Percentiles rank a stretch among this genome's conserved stretches.
Conservation (phyloP, 2,113 vertebrate species). For the Poeciliopsis retropinna region DNA sequence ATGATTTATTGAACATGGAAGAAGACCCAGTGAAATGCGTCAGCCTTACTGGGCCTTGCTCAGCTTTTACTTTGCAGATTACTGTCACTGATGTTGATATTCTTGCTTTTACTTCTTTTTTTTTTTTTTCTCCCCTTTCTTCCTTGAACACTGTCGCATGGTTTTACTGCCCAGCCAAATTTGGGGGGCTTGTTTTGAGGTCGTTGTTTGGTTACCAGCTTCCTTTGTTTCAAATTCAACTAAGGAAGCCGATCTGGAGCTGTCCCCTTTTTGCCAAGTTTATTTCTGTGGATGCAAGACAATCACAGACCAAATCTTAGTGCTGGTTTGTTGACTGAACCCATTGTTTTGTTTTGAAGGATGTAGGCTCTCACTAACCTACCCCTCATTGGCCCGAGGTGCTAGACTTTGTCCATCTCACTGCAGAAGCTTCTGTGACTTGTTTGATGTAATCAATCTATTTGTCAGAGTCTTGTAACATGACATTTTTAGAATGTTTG, state of each 20-base stretch:
- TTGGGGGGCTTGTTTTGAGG: conserved; percentile 30
- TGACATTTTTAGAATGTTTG: conserved; percentile 71
- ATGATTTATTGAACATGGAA: conserved; percentile 40
- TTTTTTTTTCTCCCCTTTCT: conserved; percentile 6
- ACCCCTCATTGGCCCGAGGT: conserved; percentile 57
- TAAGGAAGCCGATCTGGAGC: conserved; percentile 42
- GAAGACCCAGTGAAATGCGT: conserved; percentile 36
- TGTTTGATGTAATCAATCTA: conserved; percentile 65
- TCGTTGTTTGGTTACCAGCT: conserved; percentile 49
- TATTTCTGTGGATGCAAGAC: conserved; percentile 74
- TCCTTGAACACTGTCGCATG: conserved; percentile 42
- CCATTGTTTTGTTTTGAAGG: conserved; percentile 61
- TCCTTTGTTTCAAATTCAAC: conserved; percentile 60
- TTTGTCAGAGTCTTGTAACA: conserved; percentile 65
- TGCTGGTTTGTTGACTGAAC: conserved; percentile 69
- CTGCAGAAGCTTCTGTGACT: conserved; percentile 63
- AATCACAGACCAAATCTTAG: conserved; percentile 72
- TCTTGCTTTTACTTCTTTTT: conserved; percentile 5
- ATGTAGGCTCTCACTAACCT: conserved; percentile 31
- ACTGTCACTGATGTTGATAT: conserved; percentile 50
- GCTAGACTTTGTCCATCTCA: conserved; percentile 67
- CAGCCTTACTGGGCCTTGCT: conserved; percentile 31
- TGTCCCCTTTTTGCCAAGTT: conserved; percentile 56
- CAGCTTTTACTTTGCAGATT: conserved; percentile 39
- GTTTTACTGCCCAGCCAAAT: conserved; percentile 39